Conservation (phyloP, 2,888 invertebrate species). For the Nudaria mundana region DNA sequence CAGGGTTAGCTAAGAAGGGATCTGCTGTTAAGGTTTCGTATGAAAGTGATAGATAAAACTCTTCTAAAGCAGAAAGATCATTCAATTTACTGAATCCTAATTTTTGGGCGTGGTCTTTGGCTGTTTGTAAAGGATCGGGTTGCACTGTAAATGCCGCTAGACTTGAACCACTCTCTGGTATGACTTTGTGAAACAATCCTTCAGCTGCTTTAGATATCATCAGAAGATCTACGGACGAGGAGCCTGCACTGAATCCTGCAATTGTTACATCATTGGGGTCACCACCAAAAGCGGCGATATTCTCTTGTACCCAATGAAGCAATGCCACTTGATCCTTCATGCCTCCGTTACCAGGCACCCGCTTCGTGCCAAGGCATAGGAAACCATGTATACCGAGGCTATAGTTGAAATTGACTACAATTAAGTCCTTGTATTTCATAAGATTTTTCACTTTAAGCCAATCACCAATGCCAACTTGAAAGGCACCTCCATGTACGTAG, state of each 20-base stretch:
- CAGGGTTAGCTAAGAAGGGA: slow-evolving; percentile 19
- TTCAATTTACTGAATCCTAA: slow-evolving; percentile 36
- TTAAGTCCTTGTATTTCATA: slow-evolving; percentile 27
- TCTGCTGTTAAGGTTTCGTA: slow-evolving; percentile 30
- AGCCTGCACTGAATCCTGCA: slow-evolving; percentile 40
- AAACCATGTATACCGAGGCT: slow-evolving; percentile 39
- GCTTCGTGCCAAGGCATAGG: slow-evolving; percentile 39
- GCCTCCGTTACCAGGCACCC: slow-evolving; percentile 45
- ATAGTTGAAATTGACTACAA: slow-evolving; percentile 39
- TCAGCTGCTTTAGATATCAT: slow-evolving; percentile 36
- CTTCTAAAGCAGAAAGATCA: slow-evolving; percentile 41
- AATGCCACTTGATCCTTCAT: slow-evolving; percentile 47
- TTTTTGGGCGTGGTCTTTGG: slow-evolving; percentile 34
- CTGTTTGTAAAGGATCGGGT: slow-evolving; percentile 42
- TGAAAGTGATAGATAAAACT: slow-evolving; percentile 43
- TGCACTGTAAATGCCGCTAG: slow-evolving; percentile 34
- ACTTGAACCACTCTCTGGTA: slow-evolving; percentile 43
- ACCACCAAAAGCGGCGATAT: slow-evolving; percentile 45
- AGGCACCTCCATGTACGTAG: slow-evolving; percentile 41
- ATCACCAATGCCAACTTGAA: slow-evolving; percentile 28
- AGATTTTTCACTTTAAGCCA: slow-evolving; percentile 14
- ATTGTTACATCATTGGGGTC: slow-evolving; percentile 48
- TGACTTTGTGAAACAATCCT: slow-evolving; percentile 44
- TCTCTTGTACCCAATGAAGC: slow-evolving; percentile 43
- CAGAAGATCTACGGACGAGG: slow-evolving; percentile 36